phyloP scores from a whole-genome alignment of 1,140 invertebrate genomes.

The Lordiphosa mommai region DNA sequence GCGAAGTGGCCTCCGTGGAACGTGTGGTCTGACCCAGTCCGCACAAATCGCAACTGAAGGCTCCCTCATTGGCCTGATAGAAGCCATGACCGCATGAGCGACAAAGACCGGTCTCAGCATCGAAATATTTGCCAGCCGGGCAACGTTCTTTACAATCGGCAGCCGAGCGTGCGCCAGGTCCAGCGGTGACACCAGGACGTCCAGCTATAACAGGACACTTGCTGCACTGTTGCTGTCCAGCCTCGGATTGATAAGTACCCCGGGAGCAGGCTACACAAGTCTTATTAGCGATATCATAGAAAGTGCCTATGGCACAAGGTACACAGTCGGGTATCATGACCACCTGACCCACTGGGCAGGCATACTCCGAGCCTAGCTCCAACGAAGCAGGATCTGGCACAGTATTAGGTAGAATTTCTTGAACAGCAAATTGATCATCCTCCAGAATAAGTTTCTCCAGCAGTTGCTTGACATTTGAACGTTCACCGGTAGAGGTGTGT shows the following conservation, averaged over 20 bases:
- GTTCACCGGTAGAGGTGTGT: constrained; percentile 91
- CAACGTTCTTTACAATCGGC: constrained; percentile 96
- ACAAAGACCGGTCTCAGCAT: constrained; percentile 91
- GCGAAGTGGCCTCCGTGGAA: constrained; percentile 93
- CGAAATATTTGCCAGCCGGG: constrained; percentile 94
- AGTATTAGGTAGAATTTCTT: constrained; percentile 95
- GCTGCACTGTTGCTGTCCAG: constrained; percentile 93
- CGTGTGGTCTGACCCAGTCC: constrained; percentile 95
- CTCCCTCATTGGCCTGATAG: constrained; percentile 94
- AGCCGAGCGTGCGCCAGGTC: constrained; percentile 90
- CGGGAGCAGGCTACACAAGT: constrained; percentile 91
- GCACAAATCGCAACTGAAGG: constrained; percentile 93
- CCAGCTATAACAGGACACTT: constrained; percentile 93
- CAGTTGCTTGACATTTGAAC: constrained; percentile 89
- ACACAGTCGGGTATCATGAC: constrained; percentile 96
- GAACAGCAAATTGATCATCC: constrained; percentile 95
- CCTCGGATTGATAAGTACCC: constrained; percentile 96
- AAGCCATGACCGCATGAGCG: constrained; percentile 96
- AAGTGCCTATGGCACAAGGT: constrained; percentile 95
- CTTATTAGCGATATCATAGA: constrained; percentile 87
- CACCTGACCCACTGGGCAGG: constrained; percentile 95
- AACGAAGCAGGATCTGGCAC: constrained; percentile 95
- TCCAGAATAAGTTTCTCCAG: constrained; percentile 93
- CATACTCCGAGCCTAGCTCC: constrained; percentile 92
- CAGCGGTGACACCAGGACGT: constrained; percentile 91